Evolutionary conservation across 2,113 vertebrate genomes (phyloP), one percentile per base, ranked within the genome.

Genomic region (Tragelaphus scriptus): DNA sequence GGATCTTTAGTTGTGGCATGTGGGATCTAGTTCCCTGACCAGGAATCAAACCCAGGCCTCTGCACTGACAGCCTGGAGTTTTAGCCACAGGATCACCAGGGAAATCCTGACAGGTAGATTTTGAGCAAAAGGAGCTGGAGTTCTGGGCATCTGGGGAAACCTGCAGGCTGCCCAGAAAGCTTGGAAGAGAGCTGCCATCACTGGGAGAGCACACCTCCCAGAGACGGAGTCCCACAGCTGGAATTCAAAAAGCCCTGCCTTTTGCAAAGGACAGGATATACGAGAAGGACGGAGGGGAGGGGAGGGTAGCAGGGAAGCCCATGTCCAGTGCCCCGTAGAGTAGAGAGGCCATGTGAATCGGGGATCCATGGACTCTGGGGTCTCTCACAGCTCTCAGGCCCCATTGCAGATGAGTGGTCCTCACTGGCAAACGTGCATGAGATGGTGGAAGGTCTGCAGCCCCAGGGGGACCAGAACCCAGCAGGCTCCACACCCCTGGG

Each of bases 201-300:
- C 36, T 14, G 61, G 19, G n/a, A 40, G 81, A 8, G 21, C 82
- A 55, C 7, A 1, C 77, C 17, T 19, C 1, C 21, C 65, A 55
- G 53, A 89, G 40, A 17, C 68, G 2, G 6, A 19, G 53, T 3
- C 55, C 30, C 53, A 5, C 56, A 4, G 19, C 80, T 5, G 14
- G 30, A 16, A 40, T 16, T 49, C 30, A 36, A 21, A 49, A 16
- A 12, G 8, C 10, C 36, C 58, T 65, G 47, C 25, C 4, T 85
- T 47, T 53, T 12, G 26, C 3, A 3, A 49, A 4, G 30, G 17
- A 15, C 92, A 0, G 58, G 49, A 30, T 68, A 36, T 21, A 12
- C 7, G 0, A 0, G 65, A 61, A 51, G 49, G 2, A 47, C 63
- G n/a, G 95, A 1, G 2, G 19, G 1, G 47, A 0, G 23, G 16